Evolutionary conservation across 2,113 vertebrate species (phyloP).

Genomic region (Vombatus ursinus): DNA sequence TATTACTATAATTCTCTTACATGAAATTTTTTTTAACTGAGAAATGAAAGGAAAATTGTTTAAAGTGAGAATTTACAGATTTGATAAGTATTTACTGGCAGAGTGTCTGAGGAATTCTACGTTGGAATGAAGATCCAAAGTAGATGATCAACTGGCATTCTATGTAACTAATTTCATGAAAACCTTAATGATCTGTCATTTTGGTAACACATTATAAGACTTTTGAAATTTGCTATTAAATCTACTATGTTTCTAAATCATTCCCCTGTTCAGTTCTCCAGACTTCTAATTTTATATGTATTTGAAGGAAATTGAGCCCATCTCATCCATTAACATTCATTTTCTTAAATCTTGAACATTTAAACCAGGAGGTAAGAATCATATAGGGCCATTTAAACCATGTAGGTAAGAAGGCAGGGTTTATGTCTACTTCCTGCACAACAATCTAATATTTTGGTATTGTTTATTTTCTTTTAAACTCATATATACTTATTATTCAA

Average conservation of each 20-base stretch:
- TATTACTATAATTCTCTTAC: slow-evolving; percentile 49
- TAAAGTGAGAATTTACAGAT: slow-evolving; percentile 68
- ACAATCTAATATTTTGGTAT: not conserved
- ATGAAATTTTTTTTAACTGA: slow-evolving; percentile 56
- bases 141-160: slow-evolving; percentile 56
- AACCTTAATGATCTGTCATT: slow-evolving; percentile 39
- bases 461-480: not conserved
- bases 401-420: not conserved
- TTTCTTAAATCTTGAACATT: not conserved
- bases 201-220: not conserved
- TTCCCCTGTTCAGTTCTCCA: slow-evolving; percentile 34
- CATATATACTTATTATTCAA: not conserved
- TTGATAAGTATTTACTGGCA: slow-evolving; percentile 68
- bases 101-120: slow-evolving; percentile 30
- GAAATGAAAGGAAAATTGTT: slow-evolving; percentile 21
- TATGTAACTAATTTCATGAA: slow-evolving; percentile 50
- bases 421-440: not conserved
- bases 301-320: not conserved
- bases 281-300: slow-evolving; percentile 6
- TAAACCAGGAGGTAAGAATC: not conserved
- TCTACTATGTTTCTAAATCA: not conserved
- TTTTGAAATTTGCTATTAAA: slow-evolving; percentile 38
- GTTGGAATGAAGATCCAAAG: slow-evolving; percentile 33
- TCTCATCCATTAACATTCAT: not conserved
- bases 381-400: not conserved